phyloP scores from a whole-genome alignment of 2,113 vertebrate species.

The Phoxinus phoxinus region DNA sequence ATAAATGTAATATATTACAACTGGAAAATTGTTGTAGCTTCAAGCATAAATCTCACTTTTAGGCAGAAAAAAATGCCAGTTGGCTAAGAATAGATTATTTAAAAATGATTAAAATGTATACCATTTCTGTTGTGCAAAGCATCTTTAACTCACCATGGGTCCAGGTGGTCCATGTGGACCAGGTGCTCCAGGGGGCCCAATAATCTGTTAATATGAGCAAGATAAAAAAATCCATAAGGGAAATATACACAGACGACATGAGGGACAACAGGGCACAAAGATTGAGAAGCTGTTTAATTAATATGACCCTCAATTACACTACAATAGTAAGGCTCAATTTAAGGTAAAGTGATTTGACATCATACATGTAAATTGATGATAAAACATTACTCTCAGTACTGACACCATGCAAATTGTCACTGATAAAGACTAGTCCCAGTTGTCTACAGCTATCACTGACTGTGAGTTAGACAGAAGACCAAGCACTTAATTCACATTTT shows the following conservation, averaged over 20 bases:
- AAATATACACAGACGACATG: not conserved
- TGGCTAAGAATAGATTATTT: not conserved
- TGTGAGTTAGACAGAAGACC: not conserved
- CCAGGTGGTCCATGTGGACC: conserved; percentile 94
- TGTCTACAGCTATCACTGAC: not conserved
- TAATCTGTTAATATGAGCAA: conserved; percentile 78
- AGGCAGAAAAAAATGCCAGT: not conserved
- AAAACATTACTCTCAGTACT: not conserved
- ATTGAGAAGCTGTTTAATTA: not conserved
- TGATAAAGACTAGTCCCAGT: not conserved
- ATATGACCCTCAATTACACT: not conserved
- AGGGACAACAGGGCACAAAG: not conserved
- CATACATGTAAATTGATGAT: not conserved
- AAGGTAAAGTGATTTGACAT: not conserved
- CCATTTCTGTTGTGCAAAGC: not conserved
- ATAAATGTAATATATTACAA: no score
- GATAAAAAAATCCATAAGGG: not conserved
- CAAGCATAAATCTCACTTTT: no score
- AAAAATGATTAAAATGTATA: not conserved
- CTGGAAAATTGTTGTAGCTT: no score
- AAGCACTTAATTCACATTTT: not conserved
- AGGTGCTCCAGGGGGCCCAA: conserved; percentile 87
- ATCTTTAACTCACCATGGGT: conserved; percentile 88
- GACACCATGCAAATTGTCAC: not conserved
- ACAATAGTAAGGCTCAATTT: not conserved